phyloP scores from a whole-genome alignment of 92 coral and sea anemone genomes.

The Hydrozoanthus gracilis region DNA sequence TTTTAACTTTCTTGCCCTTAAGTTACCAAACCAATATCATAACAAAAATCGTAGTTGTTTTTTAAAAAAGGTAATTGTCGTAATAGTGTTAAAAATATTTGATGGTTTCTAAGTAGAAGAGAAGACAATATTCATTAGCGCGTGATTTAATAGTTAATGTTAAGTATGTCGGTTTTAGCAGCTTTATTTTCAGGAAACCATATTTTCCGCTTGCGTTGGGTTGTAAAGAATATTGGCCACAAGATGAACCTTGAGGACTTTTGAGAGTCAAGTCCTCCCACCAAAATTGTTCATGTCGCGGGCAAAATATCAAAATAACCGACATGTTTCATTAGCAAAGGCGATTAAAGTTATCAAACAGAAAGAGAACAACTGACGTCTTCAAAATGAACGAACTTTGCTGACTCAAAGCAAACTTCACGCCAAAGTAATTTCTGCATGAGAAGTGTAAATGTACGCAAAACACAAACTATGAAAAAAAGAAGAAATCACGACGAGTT shows the following conservation, averaged over 20 bases:
- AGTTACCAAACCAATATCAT: neutral
- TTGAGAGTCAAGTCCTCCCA: neutral
- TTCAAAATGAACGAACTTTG: too few species aligned
- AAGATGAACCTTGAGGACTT: neutral
- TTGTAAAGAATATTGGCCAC: conserved; percentile 9
- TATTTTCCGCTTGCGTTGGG: neutral
- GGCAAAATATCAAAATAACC: neutral
- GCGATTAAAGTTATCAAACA: too few species aligned
- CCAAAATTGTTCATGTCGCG: conserved; percentile 8
- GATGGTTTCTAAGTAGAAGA: neutral
- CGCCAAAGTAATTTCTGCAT: too few species aligned
- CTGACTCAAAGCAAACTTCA: too few species aligned
- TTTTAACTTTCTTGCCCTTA: neutral
- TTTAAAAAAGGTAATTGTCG: neutral
- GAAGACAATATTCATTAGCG: conserved; percentile 8
- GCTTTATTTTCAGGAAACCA: conserved; percentile 37
- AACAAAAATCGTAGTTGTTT: neutral
- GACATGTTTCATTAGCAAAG: neutral
- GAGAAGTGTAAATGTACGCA: too few species aligned
- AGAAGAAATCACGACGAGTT: too few species aligned
- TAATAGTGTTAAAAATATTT: neutral
- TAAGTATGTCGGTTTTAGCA: conserved; percentile 1
- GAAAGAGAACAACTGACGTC: too few species aligned
- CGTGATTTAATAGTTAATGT: conserved; percentile 11
- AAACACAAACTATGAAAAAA: too few species aligned